Percentiles rank a stretch among this genome's conserved stretches.
phyloP scores from a whole-genome alignment of 2,888 invertebrate genomes.

The Noctua pronuba region DNA sequence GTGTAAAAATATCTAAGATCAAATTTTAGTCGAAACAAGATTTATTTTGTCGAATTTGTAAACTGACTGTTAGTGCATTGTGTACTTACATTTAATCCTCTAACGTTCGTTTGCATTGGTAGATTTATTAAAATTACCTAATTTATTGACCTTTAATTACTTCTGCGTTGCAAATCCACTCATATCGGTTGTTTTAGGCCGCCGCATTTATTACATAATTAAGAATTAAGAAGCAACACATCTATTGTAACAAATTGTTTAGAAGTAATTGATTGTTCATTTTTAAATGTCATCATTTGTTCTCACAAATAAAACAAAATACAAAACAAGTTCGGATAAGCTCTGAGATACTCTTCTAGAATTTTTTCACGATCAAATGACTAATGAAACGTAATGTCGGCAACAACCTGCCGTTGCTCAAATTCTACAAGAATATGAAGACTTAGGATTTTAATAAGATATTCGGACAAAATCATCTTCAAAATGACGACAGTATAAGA shows the following conservation, averaged over 20 bases:
- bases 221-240: slow-evolving; percentile 24
- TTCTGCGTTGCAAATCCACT: slow-evolving; percentile 24
- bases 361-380: neutral
- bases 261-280: slow-evolving; percentile 17
- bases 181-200: neutral
- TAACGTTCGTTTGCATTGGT: slow-evolving; percentile 1
- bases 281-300: slow-evolving; percentile 7
- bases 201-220: slow-evolving; percentile 43
- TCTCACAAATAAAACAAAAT: slow-evolving; percentile 10
- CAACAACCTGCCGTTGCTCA: neutral
- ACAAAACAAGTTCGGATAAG: neutral
- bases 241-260: slow-evolving; percentile 35
- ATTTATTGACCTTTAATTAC: slow-evolving; percentile 48
- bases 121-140: slow-evolving; percentile 27
- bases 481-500: neutral
- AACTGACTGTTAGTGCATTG: neutral
- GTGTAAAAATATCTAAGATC: neutral
- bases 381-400: neutral
- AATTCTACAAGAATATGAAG: slow-evolving; percentile 3
- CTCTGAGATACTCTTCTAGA: neutral
- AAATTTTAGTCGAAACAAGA: neutral
- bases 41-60: neutral
- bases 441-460: neutral
- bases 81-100: neutral
- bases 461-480: neutral